Percentiles rank a stretch among this genome's conserved stretches.
phyloP scores from a whole-genome alignment of 2,797 vertebrate species.

The Margarornis squamiger region DNA sequence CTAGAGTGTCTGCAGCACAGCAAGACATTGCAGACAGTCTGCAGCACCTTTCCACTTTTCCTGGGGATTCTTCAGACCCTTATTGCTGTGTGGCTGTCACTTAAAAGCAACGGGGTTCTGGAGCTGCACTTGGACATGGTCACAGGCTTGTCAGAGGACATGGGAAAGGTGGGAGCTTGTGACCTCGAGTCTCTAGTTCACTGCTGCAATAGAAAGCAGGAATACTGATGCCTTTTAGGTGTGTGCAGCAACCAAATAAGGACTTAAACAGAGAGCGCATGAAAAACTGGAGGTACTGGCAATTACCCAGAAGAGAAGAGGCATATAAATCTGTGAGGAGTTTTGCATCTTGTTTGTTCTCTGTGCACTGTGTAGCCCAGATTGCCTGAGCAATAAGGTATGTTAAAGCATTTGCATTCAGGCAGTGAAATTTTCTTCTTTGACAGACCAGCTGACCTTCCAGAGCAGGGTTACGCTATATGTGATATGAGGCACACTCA shows the following conservation, averaged over 20 bases:
- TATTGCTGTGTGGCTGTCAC: not conserved
- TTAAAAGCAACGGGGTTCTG: not conserved
- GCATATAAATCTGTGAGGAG: fast-evolving
- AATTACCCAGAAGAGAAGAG: not conserved
- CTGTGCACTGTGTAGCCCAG: not conserved
- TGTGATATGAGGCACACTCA: not conserved
- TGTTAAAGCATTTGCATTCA: not conserved
- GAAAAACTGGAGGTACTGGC: not conserved
- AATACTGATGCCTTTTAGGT: not conserved
- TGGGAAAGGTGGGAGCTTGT: not conserved
- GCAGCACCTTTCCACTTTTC: not conserved
- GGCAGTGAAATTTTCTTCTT: not conserved
- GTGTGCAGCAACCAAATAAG: not conserved
- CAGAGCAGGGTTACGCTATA: not conserved
- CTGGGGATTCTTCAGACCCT: not conserved
- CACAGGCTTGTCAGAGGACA: not conserved
- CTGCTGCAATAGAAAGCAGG: not conserved
- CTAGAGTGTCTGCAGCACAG: not conserved
- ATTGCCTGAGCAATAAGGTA: not conserved
- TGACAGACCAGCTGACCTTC: not conserved
- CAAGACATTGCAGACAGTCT: not conserved
- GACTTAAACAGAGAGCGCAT: not conserved
- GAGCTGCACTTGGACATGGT: not conserved
- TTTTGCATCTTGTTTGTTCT: not conserved
- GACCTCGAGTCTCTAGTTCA: not conserved